phyloP scores from a whole-genome alignment of 2,113 vertebrate species.

The Haliaeetus leucogaster region DNA sequence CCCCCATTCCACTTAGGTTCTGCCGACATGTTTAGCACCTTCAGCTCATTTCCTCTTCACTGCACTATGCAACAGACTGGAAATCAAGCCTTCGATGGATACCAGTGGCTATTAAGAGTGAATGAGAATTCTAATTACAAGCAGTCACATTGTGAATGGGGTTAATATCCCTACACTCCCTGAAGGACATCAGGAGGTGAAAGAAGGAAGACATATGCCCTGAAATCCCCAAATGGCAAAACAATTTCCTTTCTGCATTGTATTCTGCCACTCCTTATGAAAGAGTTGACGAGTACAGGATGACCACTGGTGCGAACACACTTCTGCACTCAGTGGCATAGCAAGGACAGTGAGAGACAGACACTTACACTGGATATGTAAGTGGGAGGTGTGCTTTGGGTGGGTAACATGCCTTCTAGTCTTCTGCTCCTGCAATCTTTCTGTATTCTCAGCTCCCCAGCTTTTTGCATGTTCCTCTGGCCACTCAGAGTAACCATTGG shows the following conservation, averaged over 20 bases:
- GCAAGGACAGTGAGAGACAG: background rate
- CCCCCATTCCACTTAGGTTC: background rate
- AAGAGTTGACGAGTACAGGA: background rate
- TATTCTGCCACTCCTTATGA: background rate
- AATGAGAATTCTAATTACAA: constrained; percentile 70
- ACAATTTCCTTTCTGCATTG: background rate
- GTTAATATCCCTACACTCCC: constrained; percentile 58
- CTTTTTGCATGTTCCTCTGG: background rate
- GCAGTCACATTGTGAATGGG: constrained; percentile 47
- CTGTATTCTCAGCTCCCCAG: background rate
- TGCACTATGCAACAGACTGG: background rate
- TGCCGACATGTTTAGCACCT: background rate
- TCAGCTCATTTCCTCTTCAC: constrained; percentile 16
- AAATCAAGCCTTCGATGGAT: constrained; percentile 54
- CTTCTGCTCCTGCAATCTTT: background rate
- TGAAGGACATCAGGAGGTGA: constrained; percentile 41
- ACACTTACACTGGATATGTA: background rate
- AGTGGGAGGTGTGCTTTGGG: background rate
- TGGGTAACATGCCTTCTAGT: background rate
- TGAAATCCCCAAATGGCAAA: background rate
- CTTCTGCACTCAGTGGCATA: rapidly evolving
- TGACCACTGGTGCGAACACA: background rate
- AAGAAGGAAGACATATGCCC: background rate
- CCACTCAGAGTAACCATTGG: background rate
- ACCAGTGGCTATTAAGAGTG: constrained; percentile 54